Evolutionary conservation across 2,113 vertebrate species (phyloP).

Genomic region (Podarcis muralis): DNA sequence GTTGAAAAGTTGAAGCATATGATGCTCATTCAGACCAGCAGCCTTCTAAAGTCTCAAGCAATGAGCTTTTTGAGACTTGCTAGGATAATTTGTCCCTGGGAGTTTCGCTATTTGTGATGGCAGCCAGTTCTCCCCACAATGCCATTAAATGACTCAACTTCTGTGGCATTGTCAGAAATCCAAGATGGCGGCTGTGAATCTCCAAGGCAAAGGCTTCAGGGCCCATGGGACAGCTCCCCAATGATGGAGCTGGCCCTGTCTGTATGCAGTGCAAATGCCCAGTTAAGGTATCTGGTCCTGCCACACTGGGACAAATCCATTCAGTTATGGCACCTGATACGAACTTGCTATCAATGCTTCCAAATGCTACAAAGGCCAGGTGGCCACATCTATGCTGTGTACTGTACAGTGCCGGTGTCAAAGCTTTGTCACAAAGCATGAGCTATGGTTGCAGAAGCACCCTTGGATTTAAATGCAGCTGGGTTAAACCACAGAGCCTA

Average conservation of each 20-base stretch:
- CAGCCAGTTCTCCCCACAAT: too few species aligned
- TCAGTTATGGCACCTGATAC: background rate
- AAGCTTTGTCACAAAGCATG: background rate
- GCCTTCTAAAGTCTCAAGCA: background rate
- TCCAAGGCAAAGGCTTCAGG: background rate
- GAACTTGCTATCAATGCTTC: background rate
- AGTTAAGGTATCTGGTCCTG: too few species aligned
- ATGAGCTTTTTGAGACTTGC: background rate
- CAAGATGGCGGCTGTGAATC: background rate
- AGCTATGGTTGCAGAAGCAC: background rate
- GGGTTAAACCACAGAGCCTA: too few species aligned
- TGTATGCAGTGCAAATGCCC: background rate
- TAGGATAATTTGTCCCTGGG: background rate
- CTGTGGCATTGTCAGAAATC: background rate
- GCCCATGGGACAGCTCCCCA: background rate
- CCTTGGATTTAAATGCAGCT: background rate
- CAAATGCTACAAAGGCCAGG: background rate
- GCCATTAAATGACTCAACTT: background rate
- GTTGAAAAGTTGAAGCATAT: too few species aligned
- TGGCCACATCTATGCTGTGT: background rate
- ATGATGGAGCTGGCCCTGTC: background rate
- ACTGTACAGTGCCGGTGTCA: background rate
- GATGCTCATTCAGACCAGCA: too few species aligned
- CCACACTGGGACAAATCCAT: background rate
- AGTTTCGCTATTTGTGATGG: background rate